These are phyloP conservation scores for Clostera curtula DNA, from an alignment of 2,888 invertebrate genomes.

Conservation along the genomic window DNA sequence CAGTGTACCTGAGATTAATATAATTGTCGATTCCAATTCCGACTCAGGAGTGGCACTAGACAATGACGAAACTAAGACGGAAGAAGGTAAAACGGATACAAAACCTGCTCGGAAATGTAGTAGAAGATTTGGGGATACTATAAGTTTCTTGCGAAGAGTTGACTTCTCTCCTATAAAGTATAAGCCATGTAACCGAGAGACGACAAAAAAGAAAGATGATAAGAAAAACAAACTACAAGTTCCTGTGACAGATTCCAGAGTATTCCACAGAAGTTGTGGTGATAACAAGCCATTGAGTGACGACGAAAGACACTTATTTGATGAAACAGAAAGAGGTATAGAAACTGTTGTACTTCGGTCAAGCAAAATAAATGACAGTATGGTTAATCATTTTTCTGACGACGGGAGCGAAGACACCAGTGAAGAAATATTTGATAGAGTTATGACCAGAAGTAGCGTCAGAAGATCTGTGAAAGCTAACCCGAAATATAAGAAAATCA, in stretches of 20 bases:
- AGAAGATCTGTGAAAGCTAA: constrained; percentile 65
- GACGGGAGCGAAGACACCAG: constrained; percentile 68
- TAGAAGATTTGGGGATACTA: constrained; percentile 61
- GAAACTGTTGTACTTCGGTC: constrained; percentile 49
- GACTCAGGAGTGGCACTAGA: constrained; percentile 65
- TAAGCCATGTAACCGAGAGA: constrained; percentile 50
- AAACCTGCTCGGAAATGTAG: constrained; percentile 59
- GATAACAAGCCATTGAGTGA: constrained; percentile 53
- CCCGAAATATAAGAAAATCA: constrained; percentile 70
- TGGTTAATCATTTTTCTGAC: constrained; percentile 68
- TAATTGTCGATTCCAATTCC: constrained; percentile 60
- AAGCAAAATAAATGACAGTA: constrained; percentile 61
- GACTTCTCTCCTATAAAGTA: constrained; percentile 69
- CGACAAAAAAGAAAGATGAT: constrained; percentile 53
- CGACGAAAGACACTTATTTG: constrained; percentile 41
- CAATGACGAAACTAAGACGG: constrained; percentile 49
- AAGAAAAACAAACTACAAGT: constrained; percentile 54
- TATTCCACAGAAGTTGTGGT: constrained; percentile 41
- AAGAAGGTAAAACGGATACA: constrained; percentile 40
- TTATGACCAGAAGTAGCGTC: constrained; percentile 63
- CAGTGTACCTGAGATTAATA: constrained; percentile 48
- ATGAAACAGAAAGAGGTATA: constrained; percentile 44
- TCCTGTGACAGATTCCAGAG: constrained; percentile 35
- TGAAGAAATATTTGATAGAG: constrained; percentile 66
- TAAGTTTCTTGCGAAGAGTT: constrained; percentile 60